Evolutionary conservation across 2,888 invertebrate species (phyloP).

Genomic region (Cantharis flavilabris): DNA sequence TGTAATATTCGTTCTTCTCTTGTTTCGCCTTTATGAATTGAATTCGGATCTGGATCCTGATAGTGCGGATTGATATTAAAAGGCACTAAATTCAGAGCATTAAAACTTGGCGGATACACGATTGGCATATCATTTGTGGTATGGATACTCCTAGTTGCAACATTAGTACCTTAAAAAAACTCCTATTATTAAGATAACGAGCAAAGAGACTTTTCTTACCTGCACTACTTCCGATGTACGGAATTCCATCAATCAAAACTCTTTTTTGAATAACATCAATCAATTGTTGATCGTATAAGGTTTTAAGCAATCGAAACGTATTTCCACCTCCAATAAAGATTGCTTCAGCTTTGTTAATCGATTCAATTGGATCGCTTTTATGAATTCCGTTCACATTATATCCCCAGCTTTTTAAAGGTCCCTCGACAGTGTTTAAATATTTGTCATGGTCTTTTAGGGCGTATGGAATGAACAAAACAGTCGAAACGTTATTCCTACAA

Average conservation of each 20-base stretch:
- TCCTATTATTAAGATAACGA: neutral
- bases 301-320: conserved; percentile 74
- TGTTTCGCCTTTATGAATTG: conserved; percentile 78
- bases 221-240: conserved; percentile 40
- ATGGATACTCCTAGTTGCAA: conserved; percentile 76
- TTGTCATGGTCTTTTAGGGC: conserved; percentile 69
- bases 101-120: conserved; percentile 73
- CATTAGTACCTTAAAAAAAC: conserved; percentile 64
- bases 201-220: conserved; percentile 14
- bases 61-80: conserved; percentile 89
- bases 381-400: conserved; percentile 71
- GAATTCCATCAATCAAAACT: conserved; percentile 59
- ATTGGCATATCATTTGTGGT: conserved; percentile 92
- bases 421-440: conserved; percentile 66
- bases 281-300: conserved; percentile 70
- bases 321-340: conserved; percentile 84
- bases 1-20: conserved; percentile 74
- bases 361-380: conserved; percentile 61
- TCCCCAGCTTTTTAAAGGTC: conserved; percentile 68
- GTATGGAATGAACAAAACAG: conserved; percentile 76
- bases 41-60: conserved; percentile 64
- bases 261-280: conserved; percentile 65
- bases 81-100: conserved; percentile 73
- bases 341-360: conserved; percentile 66
- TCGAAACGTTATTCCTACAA: conserved; percentile 66